These are phyloP conservation scores for Sapajus apella DNA, from an alignment of 2,113 vertebrate species.

Conservation along the genomic window DNA sequence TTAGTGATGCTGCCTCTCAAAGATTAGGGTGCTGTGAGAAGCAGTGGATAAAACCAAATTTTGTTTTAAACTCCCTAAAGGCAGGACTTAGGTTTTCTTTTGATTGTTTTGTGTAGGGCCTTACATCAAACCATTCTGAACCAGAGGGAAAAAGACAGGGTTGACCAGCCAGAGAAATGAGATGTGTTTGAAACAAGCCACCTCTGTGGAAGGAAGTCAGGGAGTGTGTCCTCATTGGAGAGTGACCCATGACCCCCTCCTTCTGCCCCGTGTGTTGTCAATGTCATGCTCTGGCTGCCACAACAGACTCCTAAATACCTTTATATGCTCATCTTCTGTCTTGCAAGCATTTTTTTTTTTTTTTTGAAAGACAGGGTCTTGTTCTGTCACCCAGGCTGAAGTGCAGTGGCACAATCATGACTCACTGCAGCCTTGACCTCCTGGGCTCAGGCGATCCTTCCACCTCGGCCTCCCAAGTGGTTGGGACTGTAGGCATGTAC, in stretches of 20 bases:
- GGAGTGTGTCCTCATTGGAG: background rate
- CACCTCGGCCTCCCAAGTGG: too few species aligned
- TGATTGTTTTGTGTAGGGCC: background rate
- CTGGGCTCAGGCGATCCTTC: too few species aligned
- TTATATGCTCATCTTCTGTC: too few species aligned
- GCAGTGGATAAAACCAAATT: background rate
- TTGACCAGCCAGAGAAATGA: background rate
- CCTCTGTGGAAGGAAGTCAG: background rate
- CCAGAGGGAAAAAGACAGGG: background rate
- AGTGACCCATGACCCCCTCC: background rate
- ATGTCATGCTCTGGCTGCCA: accelerated
- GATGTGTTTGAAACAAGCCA: background rate
- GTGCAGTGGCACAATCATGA: too few species aligned
- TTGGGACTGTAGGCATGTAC: too few species aligned
- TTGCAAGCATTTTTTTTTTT: too few species aligned
- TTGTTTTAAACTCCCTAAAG: background rate
- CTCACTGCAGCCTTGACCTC: background rate
- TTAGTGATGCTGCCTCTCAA: background rate
- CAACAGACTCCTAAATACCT: too few species aligned
- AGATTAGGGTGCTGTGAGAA: background rate
- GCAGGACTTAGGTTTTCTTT: background rate
- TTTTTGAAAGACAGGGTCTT: background rate
- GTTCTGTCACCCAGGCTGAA: too few species aligned
- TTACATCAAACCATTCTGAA: background rate
- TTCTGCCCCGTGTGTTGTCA: background rate